Conservation (phyloP, 2,888 invertebrate genomes). For the Lycophotia porphyrea region DNA sequence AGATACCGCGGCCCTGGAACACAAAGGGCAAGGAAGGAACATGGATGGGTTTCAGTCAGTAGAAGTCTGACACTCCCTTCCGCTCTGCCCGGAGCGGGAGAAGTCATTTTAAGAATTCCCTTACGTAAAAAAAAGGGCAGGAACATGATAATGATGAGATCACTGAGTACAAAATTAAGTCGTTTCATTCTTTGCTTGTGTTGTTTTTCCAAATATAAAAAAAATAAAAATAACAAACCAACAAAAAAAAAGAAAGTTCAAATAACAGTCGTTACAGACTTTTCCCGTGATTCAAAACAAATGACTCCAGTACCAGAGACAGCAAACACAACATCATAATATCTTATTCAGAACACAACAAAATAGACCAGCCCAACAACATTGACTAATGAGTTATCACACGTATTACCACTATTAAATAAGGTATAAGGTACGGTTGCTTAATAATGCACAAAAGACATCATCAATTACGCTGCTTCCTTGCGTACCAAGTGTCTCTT, state of each 20-base stretch:
- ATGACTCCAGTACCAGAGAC: constrained; percentile 2
- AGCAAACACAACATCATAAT: constrained; percentile 41
- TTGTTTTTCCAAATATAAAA: not conserved
- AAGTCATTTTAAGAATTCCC: too few species aligned
- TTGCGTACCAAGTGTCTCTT: constrained; percentile 75
- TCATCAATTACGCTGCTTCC: constrained; percentile 76
- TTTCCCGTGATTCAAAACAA: constrained; percentile 31
- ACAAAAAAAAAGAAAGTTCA: constrained; percentile 2
- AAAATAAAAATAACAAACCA: not conserved
- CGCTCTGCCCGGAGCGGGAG: too few species aligned
- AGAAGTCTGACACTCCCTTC: too few species aligned
- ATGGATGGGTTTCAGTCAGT: too few species aligned
- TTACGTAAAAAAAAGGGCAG: too few species aligned
- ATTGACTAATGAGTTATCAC: constrained; percentile 64
- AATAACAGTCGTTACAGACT: not conserved
- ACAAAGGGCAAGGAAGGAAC: too few species aligned
- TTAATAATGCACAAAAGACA: constrained; percentile 77
- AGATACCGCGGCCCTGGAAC: too few species aligned
- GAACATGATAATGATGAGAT: too few species aligned
- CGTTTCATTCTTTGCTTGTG: not conserved
- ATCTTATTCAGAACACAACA: constrained; percentile 41
- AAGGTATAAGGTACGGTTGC: constrained; percentile 68
- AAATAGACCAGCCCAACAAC: constrained; percentile 33
- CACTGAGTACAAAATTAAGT: not conserved
- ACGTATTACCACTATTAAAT: constrained; percentile 65